Evolutionary conservation across 92 coral and sea anemone species (phyloP), one percentile per base, ranked within the genome.

Genomic region (Isaurus tuberculatus): DNA sequence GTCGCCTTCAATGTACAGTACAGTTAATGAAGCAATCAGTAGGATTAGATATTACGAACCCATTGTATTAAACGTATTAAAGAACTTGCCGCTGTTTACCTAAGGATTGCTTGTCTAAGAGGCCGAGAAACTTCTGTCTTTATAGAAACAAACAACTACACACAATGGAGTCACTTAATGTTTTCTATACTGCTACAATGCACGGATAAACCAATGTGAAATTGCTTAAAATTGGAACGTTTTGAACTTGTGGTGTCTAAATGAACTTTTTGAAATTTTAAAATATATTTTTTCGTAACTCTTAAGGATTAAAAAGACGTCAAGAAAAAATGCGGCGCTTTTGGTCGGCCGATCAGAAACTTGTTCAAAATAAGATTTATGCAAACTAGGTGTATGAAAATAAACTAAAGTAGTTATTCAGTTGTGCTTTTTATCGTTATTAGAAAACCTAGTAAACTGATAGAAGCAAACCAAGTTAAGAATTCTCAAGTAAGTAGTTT

Each of bases 1-100:
- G 69, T 77, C 51, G 49, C 53, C 22, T 23, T 55, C 82, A 60
- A 36, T 77, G 82, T 77, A 77, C 82, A 23, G 82, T 77, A 77
- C 82, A 77, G 82, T 77, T 58, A 77, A 77, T 77, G 55, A 58
- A 58, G 82, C 68, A 77, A 77, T 77, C 82, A 77, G 53, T 8
- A 33, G 53, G 70, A 60, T 77, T 77, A 77, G 70, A 30, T 60
- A 77, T 77, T 77, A 77, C 82, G 46, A 10, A 30, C 32, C 22
- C 46, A 77, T 77, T 77, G 82, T 77, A 77, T 77, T 58, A 60
- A 77, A 58, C 46, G 82, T 27, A 57, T 77, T 77, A 77, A 77
- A 77, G 82, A 77, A 60, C 53, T 34, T 34, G 70, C 82, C 82
- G 82, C 82, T 77, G 25, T 77, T 77, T 77, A 36, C 70, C 1